Evolutionary conservation across 2,888 invertebrate genomes (phyloP), one percentile per base, ranked within the genome.

Genomic region (Vesta saturnalis): DNA sequence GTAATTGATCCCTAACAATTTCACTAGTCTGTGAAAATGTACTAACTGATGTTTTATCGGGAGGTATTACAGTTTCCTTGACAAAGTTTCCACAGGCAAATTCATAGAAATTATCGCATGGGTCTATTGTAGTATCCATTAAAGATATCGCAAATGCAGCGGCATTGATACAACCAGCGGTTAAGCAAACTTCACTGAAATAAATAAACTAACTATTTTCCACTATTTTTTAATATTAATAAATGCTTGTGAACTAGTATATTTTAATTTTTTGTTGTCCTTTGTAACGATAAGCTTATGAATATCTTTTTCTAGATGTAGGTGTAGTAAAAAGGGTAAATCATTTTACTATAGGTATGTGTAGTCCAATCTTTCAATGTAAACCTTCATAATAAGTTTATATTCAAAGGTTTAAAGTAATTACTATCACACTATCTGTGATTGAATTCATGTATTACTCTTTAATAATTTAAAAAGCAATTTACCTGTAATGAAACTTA

Each of bases 41-140:
- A 72, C 92, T 92, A 47, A 94, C 89, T 3, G 91, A 89, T 0
- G 92, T 90, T 84, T 94, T 93, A 72, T 92, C 92, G 73, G 94
- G 94, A 0, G 94, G 93, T 66, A 94, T 94, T 63, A 88, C 87
- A 0, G 91, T 92, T 58, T 86, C 87, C 78, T 89, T 89, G 46
- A 94, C 1, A 6, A 35, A 67, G n/a, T 89, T 89, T 0, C 94
- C 94, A 77, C 94, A 94, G 0, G 93, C 89, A 80, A 92, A 94
- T 76, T 90, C 86, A 82, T 94, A 94, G 83, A 94, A 94, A 79
- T 94, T 92, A 74, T 94, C 92, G 79, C 94, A 94, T 0, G 94
- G 94, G 72, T 93, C 91, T 12, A 91, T 89, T 0, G 58, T 84
- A 82, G 0, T 85, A 83, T 79, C 90, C 91, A 67, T 58, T 6